A percentile compares a stretch with the other conserved stretches of the same genome.
Conservation (phyloP, 2,888 invertebrate species). For the Lottia scabra region DNA sequence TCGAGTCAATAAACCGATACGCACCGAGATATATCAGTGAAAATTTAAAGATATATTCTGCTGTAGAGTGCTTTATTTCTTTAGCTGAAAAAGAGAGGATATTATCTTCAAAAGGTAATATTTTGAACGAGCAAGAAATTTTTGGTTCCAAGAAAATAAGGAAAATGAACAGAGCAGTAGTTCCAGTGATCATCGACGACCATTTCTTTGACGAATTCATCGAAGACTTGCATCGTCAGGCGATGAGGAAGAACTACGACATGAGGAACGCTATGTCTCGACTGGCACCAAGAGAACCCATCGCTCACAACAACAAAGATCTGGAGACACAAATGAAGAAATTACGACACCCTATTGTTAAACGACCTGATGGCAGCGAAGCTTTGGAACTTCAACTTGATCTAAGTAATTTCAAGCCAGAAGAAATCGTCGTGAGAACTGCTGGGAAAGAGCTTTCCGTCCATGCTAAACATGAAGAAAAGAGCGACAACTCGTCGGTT, state of each 20-base stretch:
- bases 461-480: slow-evolving; percentile 98
- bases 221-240: slow-evolving; percentile 20
- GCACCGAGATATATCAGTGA: too few relatives aligned
- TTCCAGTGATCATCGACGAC: background rate
- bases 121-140: too few relatives aligned
- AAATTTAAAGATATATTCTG: too few relatives aligned
- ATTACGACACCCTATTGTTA: slow-evolving; percentile 18
- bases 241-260: slow-evolving; percentile 22
- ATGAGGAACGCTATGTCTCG: slow-evolving; percentile 27
- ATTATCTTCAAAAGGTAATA: too few relatives aligned
- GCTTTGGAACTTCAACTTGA: slow-evolving; percentile 74
- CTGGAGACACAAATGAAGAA: slow-evolving; percentile 16
- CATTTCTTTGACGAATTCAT: slow-evolving; percentile 28
- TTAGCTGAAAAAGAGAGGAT: too few relatives aligned
- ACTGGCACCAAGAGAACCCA: slow-evolving; percentile 11
- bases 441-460: slow-evolving; percentile 94
- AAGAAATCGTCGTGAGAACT: slow-evolving; percentile 98
- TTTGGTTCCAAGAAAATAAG: background rate
- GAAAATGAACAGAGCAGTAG: background rate
- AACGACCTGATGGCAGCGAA: slow-evolving; percentile 22
- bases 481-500: slow-evolving; percentile 94
- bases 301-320: slow-evolving; percentile 6
- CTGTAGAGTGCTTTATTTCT: too few relatives aligned
- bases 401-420: slow-evolving; percentile 92
- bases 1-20: too few relatives aligned